phyloP scores from a whole-genome alignment of 1,140 invertebrate genomes.

The Oscheius sp. region DNA sequence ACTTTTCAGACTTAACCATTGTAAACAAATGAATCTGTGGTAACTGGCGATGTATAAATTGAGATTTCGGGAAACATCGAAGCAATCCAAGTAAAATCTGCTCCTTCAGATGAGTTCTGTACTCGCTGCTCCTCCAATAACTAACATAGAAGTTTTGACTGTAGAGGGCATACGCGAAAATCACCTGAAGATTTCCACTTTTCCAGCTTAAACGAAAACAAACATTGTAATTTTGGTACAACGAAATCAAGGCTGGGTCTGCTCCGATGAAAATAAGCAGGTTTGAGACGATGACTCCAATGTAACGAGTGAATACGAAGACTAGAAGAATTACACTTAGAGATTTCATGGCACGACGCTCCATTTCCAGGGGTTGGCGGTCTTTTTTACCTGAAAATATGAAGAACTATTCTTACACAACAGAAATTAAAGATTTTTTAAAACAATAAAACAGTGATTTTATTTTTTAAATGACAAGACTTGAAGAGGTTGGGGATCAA shows the following conservation, averaged over 20 bases:
- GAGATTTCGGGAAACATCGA: background rate
- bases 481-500: too few relatives aligned
- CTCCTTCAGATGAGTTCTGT: constrained; percentile 8
- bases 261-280: background rate
- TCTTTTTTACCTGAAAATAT: background rate
- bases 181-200: background rate
- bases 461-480: too few relatives aligned
- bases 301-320: background rate
- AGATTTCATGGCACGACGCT: background rate
- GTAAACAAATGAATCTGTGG: background rate
- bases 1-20: background rate
- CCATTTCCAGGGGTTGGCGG: background rate
- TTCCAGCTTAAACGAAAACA: background rate
- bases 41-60: background rate
- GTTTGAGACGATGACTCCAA: background rate
- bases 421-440: too few relatives aligned
- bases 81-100: background rate
- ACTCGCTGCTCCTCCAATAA: constrained; percentile 15
- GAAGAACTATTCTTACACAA: too few relatives aligned
- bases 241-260: background rate
- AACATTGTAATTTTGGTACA: constrained; percentile 1
- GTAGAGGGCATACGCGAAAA: constrained; percentile 11
- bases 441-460: too few relatives aligned
- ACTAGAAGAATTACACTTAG: background rate
- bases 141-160: constrained; percentile 19